phyloP scores from a whole-genome alignment of 2,113 vertebrate species.

The Chaetura pelagica region DNA sequence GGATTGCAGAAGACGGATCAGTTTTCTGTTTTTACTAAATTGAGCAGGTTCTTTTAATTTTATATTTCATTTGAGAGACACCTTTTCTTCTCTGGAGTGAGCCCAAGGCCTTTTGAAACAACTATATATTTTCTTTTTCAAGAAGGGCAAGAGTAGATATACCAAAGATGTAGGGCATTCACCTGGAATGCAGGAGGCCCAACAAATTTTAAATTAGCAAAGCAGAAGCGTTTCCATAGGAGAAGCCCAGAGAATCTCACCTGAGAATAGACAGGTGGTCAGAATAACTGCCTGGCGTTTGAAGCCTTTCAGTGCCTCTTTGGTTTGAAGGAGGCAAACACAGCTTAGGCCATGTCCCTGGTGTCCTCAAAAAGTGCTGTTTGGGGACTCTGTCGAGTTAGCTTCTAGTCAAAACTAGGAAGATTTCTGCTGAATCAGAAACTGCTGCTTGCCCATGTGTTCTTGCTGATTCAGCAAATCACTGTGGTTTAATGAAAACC shows the following conservation, averaged over 20 bases:
- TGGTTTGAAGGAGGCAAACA: background rate
- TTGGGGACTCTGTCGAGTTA: background rate
- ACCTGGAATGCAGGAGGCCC: background rate
- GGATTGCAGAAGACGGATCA: background rate
- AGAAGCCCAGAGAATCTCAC: background rate
- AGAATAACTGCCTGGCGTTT: accelerated
- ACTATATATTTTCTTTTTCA: background rate
- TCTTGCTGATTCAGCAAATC: background rate
- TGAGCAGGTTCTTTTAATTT: background rate
- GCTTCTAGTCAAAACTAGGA: background rate
- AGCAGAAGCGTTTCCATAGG: background rate
- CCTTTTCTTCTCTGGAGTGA: background rate
- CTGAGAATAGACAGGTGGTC: background rate
- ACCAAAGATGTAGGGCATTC: background rate
- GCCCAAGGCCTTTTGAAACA: background rate
- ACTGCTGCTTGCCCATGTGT: accelerated
- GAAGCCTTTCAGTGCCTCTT: background rate
- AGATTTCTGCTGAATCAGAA: background rate
- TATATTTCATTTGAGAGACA: background rate
- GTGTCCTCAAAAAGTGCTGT: background rate
- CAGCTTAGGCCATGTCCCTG: background rate
- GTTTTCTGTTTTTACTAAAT: background rate
- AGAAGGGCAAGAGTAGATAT: background rate
- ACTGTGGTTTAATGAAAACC: background rate
- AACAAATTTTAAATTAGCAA: background rate